phyloP scores from a whole-genome alignment of 2,797 vertebrate species.

The Danio tinwini region DNA sequence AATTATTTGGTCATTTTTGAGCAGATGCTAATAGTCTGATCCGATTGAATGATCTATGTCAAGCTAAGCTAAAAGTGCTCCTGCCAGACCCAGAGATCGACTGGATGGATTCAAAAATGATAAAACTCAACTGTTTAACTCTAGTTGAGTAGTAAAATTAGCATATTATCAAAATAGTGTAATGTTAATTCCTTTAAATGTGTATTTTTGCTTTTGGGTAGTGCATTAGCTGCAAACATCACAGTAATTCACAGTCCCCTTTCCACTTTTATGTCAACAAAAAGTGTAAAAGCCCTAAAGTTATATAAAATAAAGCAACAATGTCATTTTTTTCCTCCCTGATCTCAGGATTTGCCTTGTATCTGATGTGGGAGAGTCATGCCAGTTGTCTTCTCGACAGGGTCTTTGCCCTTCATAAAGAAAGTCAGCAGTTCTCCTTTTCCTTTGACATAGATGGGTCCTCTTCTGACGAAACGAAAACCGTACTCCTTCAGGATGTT shows the following conservation, averaged over 20 bases:
- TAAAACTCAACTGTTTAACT: no score
- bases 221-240: neutral
- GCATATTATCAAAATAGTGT: neutral
- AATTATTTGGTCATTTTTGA: no score
- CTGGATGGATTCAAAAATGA: no score
- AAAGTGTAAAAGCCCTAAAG: neutral
- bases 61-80: no score
- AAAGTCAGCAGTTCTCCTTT: slow-evolving; percentile 96
- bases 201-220: neutral
- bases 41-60: no score
- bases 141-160: no score
- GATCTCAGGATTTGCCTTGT: slow-evolving; percentile 77
- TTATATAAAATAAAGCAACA: neutral
- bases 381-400: slow-evolving; percentile 71
- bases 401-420: slow-evolving; percentile 93
- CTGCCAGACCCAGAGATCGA: no score
- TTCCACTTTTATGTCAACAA: neutral
- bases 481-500: slow-evolving; percentile 89
- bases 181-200: no score
- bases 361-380: slow-evolving; percentile 91
- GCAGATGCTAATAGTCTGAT: no score
- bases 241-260: neutral
- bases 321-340: neutral
- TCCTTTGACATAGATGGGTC: slow-evolving; percentile 93
- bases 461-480: slow-evolving; percentile 91